A percentile compares a stretch with the other conserved stretches of the same genome.
phyloP scores from a whole-genome alignment of 2,113 vertebrate genomes.

The Lepisosteus oculatus region DNA sequence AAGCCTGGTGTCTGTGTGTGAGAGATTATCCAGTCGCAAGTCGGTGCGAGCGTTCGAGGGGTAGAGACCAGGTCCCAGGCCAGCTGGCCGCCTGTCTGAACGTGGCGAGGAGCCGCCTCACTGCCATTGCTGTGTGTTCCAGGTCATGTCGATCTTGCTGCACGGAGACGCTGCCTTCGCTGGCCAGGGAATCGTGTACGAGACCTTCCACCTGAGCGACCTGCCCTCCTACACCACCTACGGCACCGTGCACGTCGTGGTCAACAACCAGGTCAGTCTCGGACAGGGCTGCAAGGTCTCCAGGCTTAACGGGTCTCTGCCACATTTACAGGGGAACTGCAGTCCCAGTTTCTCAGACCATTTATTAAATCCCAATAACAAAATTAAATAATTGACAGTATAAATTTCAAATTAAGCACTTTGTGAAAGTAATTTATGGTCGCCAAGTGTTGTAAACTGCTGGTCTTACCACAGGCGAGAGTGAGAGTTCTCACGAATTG shows the following conservation, averaged over 20 bases:
- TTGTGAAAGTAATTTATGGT: no score
- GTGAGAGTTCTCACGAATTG: no score
- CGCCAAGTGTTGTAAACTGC: no score
- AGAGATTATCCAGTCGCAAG: background rate
- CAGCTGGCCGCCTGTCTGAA: background rate
- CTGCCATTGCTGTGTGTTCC: accelerated
- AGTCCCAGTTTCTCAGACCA: no score
- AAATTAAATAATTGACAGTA: no score
- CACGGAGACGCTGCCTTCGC: constrained; percentile 92
- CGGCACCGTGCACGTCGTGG: constrained; percentile 88
- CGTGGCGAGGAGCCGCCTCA: accelerated
- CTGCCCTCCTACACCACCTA: constrained; percentile 92
- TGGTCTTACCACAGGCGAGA: no score
- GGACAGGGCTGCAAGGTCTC: background rate
- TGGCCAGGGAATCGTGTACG: constrained; percentile 90
- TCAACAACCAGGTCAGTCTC: constrained; percentile 89
- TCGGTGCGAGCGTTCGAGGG: no score
- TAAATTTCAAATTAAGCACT: no score
- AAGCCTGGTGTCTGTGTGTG: background rate
- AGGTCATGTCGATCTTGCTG: constrained; percentile 93
- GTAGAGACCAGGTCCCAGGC: no score
- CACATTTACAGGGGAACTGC: background rate
- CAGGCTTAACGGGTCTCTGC: background rate
- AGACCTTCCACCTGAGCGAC: constrained; percentile 93
- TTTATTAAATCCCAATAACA: no score